These are phyloP conservation scores for Leptinotarsa peninsularis DNA, from an alignment of 2,888 invertebrate species.

Conservation along the genomic window DNA sequence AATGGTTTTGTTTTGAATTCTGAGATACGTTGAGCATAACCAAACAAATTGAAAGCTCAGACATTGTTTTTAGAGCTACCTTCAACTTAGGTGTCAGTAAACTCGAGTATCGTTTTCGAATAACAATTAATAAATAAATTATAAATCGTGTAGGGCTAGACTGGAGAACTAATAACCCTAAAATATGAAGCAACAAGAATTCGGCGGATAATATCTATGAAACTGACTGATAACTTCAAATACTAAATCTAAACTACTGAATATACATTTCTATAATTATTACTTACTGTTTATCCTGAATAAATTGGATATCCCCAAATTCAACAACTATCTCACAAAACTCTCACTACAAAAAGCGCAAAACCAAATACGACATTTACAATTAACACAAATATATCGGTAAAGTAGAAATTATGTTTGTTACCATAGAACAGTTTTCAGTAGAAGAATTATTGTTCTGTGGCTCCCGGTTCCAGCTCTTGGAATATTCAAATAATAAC, in stretches of 20 bases:
- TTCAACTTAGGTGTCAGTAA: not conserved
- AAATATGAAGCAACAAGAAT: constrained; percentile 4
- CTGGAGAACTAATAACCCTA: constrained; percentile 23
- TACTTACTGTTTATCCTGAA: constrained; percentile 45
- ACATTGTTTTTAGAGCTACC: not conserved
- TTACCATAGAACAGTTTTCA: not conserved
- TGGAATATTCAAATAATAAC: no score
- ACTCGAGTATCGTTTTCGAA: not conserved
- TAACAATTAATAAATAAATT: not conserved
- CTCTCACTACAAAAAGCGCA: constrained; percentile 65
- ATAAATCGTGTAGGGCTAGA: not conserved
- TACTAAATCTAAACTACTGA: not conserved
- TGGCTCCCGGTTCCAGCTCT: no score
- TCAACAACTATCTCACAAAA: constrained; percentile 63
- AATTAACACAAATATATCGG: constrained; percentile 40
- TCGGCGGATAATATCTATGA: not conserved
- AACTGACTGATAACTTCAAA: not conserved
- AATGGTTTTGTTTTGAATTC: not conserved
- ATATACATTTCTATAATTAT: not conserved
- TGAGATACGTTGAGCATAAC: not conserved
- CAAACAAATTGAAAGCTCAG: not conserved
- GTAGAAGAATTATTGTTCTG: no score
- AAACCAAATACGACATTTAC: constrained; percentile 58
- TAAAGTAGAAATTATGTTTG: constrained; percentile 23
- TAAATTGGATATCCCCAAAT: constrained; percentile 71